Conservation (phyloP, 2,888 invertebrate species). For the Neoscelio sp. region DNA sequence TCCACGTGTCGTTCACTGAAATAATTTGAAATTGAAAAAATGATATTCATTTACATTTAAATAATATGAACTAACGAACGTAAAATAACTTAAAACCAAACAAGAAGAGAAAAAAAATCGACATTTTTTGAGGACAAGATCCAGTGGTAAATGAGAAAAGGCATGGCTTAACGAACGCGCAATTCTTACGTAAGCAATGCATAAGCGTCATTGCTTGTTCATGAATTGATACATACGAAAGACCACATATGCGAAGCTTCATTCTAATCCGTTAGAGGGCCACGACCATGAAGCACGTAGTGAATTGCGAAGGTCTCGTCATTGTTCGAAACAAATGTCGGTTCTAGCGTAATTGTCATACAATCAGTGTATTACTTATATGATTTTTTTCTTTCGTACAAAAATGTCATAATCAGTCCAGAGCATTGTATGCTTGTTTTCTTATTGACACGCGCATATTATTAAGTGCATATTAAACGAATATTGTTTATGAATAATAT, state of each 20-base stretch:
- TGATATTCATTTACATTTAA: too few species aligned
- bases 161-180: conserved; percentile 28
- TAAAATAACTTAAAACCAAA: too few species aligned
- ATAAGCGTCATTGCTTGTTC: conserved; percentile 30
- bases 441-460: conserved; percentile 37
- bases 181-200: conserved; percentile 38
- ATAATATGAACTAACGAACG: not conserved
- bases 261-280: conserved; percentile 56
- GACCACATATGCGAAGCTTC: conserved; percentile 35
- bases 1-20: conserved; percentile 2
- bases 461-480: conserved; percentile 35
- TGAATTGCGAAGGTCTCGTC: conserved; percentile 59
- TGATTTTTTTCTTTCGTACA: conserved; percentile 23
- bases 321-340: conserved; percentile 41
- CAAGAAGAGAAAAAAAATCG: not conserved
- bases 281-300: conserved; percentile 45
- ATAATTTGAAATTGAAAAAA: too few species aligned
- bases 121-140: conserved; percentile 17
- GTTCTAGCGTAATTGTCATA: conserved; percentile 44
- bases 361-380: conserved; percentile 16
- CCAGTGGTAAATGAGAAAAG: not conserved
- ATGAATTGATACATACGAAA: conserved; percentile 48
- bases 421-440: conserved; percentile 19
- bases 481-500: conserved; percentile 6
- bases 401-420: conserved; percentile 39